phyloP scores from a whole-genome alignment of 2,888 invertebrate species.

The Smittia aterrima region DNA sequence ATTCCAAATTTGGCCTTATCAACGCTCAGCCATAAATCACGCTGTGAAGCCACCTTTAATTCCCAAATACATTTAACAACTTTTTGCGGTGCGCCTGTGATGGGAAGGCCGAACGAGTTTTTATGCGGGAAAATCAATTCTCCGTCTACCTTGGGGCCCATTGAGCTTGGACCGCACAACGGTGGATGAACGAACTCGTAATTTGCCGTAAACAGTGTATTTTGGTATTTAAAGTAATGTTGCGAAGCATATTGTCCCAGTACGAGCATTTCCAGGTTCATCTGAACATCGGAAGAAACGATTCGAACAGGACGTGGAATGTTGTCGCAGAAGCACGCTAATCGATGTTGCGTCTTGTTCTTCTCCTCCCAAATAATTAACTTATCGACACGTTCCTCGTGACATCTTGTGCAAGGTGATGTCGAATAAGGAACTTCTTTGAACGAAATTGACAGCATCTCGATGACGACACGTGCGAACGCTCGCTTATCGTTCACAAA shows the following conservation, averaged over 20 bases:
- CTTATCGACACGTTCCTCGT: slow-evolving; percentile 83
- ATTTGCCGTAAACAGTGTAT: slow-evolving; percentile 79
- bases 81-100: slow-evolving; percentile 64
- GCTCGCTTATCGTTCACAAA: slow-evolving; percentile 80
- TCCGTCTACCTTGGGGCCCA: slow-evolving; percentile 77
- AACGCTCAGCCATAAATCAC: slow-evolving; percentile 83
- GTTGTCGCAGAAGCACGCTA: slow-evolving; percentile 72
- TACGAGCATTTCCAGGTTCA: slow-evolving; percentile 77
- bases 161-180: slow-evolving; percentile 77
- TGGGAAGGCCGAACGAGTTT: slow-evolving; percentile 65
- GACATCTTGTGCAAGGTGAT: slow-evolving; percentile 79
- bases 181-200: slow-evolving; percentile 90
- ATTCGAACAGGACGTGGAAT: slow-evolving; percentile 64
- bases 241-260: slow-evolving; percentile 82
- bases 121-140: slow-evolving; percentile 85
- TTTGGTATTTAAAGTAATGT: slow-evolving; percentile 83
- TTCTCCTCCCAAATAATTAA: slow-evolving; percentile 76
- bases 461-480: slow-evolving; percentile 77
- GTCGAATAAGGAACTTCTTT: slow-evolving; percentile 79
- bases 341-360: slow-evolving; percentile 65
- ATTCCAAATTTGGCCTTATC: slow-evolving; percentile 84
- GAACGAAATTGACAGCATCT: slow-evolving; percentile 74
- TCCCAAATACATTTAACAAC: slow-evolving; percentile 78
- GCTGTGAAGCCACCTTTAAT: slow-evolving; percentile 74
- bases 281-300: slow-evolving; percentile 75